phyloP scores from a whole-genome alignment of 2,888 invertebrate genomes.

The Agrotis ipsilon region DNA sequence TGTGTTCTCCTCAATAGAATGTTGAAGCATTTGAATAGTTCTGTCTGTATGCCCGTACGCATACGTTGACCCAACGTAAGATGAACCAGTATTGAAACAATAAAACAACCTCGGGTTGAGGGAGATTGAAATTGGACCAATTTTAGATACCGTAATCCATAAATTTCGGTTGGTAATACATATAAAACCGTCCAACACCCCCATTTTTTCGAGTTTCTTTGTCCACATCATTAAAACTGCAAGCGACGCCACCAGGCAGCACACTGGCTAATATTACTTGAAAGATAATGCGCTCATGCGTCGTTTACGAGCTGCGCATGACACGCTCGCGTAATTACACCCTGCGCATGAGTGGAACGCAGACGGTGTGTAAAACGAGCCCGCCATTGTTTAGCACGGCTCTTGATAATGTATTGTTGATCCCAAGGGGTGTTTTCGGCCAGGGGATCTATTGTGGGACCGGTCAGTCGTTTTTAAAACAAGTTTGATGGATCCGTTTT shows the following conservation, averaged over 20 bases:
- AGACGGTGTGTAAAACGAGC: conserved; percentile 59
- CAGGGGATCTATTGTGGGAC: conserved; percentile 19
- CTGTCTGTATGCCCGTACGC: not conserved
- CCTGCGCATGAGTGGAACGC: conserved; percentile 67
- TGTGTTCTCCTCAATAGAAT: conserved; percentile 42
- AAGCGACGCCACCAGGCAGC: conserved; percentile 25
- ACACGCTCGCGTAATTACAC: conserved; percentile 70
- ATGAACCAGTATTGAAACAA: not conserved
- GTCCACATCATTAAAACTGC: not conserved
- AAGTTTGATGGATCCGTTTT: conserved; percentile 24
- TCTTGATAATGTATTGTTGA: conserved; percentile 42
- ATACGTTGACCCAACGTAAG: not conserved
- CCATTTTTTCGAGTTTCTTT: conserved; percentile 7
- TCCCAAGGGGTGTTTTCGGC: conserved; percentile 36
- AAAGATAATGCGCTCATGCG: conserved; percentile 63
- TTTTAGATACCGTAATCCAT: not conserved
- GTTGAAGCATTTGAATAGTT: conserved; percentile 39
- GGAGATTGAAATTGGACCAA: not conserved
- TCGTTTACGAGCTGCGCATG: conserved; percentile 65
- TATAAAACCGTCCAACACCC: not conserved
- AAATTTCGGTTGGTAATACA: not conserved
- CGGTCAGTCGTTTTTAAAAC: conserved; percentile 4
- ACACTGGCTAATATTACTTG: conserved; percentile 47
- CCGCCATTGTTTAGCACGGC: conserved; percentile 54
- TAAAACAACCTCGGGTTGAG: not conserved